These are phyloP conservation scores for Carettochelys insculpta DNA, from an alignment of 2,113 vertebrate species.

Conservation along the genomic window DNA sequence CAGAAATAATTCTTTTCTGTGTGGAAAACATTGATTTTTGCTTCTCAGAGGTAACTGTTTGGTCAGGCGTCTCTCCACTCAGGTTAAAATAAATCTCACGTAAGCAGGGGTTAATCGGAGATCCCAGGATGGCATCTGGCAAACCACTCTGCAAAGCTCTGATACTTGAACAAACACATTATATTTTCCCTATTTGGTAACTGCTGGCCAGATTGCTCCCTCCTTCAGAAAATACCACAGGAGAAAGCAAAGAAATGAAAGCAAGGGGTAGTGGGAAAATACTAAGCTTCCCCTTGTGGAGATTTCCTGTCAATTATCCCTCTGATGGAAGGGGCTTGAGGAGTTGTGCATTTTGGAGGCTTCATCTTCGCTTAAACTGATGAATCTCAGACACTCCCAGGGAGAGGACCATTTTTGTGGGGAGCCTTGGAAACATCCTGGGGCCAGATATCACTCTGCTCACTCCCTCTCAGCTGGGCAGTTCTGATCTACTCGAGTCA, in stretches of 20 bases:
- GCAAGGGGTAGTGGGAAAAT: neutral
- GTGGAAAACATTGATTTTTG: accelerated
- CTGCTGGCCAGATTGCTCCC: neutral
- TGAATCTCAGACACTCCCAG: neutral
- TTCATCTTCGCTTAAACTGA: accelerated
- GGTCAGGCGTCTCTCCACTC: neutral
- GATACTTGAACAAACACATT: neutral
- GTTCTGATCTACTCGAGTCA: neutral
- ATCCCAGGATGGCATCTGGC: neutral
- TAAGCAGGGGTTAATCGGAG: neutral
- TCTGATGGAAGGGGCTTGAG: neutral
- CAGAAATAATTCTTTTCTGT: neutral
- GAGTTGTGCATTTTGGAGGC: neutral
- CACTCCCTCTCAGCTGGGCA: neutral
- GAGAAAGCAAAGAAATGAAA: neutral
- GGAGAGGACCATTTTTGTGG: neutral
- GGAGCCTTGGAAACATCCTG: neutral
- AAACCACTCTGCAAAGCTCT: neutral
- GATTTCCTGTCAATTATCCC: neutral
- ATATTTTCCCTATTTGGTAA: neutral
- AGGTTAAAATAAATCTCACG: neutral
- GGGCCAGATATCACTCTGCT: neutral
- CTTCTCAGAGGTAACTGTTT: neutral
- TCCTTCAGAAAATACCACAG: neutral
- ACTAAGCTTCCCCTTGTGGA: neutral